A percentile compares a stretch with the other conserved stretches of the same genome.
These are phyloP conservation scores for Aratinga solstitialis DNA, from an alignment of 2,797 vertebrate genomes.

Conservation along the genomic window DNA sequence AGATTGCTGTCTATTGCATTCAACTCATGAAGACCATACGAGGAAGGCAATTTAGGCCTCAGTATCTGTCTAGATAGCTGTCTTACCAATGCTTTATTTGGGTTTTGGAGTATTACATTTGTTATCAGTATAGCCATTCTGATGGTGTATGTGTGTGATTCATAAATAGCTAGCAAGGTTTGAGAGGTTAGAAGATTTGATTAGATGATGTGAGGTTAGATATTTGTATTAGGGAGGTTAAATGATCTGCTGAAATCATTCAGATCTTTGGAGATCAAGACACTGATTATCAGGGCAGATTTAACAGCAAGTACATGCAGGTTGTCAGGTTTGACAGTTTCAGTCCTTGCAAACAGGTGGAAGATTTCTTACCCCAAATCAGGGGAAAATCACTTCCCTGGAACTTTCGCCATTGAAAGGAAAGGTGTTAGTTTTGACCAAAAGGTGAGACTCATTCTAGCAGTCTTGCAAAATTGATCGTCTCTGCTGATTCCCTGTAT, in stretches of 20 bases:
- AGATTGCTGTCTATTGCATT: neutral
- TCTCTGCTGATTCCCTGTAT: neutral
- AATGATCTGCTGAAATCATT: conserved; percentile 8
- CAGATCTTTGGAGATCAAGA: neutral
- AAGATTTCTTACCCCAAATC: neutral
- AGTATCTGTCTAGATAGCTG: neutral
- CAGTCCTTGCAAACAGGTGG: neutral
- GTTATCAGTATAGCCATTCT: neutral
- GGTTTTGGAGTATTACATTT: neutral
- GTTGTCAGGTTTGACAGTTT: neutral
- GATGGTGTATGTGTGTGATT: neutral
- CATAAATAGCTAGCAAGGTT: neutral
- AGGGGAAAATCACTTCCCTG: neutral
- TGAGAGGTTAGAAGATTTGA: conserved; percentile 34
- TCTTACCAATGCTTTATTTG: neutral
- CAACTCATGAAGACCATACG: neutral
- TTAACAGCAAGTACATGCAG: neutral
- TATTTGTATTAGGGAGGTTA: conserved; percentile 3
- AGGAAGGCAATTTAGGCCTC: neutral
- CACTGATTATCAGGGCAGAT: neutral
- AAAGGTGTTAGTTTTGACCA: neutral
- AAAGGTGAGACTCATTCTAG: neutral
- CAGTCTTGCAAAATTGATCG: neutral
- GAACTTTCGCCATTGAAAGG: neutral
- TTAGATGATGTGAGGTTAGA: conserved; percentile 16